Percentiles rank a stretch among this genome's conserved stretches.
These are phyloP conservation scores for Ictidomys tridecemlineatus DNA, from an alignment of 2,113 vertebrate genomes.

Conservation along the genomic window DNA sequence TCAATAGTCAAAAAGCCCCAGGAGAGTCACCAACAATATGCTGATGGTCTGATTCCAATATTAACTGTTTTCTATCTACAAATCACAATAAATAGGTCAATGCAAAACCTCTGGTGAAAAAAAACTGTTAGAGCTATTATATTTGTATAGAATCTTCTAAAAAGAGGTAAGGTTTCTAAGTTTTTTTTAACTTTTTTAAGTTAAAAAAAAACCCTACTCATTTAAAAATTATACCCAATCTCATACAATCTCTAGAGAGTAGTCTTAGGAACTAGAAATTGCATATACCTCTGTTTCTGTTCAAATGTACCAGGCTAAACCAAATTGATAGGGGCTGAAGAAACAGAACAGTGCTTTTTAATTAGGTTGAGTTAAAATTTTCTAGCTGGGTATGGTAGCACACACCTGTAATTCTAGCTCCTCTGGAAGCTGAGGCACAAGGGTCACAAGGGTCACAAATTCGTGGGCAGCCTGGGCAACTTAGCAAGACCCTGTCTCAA, in stretches of 20 bases:
- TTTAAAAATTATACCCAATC: slow-evolving; percentile 62
- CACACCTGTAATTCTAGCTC: no score
- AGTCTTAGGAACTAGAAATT: slow-evolving; percentile 64
- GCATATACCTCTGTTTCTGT: slow-evolving; percentile 55
- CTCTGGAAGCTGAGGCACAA: no score
- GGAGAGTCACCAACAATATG: slow-evolving; percentile 49
- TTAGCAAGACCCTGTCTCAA: no score
- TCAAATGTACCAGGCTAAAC: slow-evolving; percentile 46
- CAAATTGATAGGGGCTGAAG: slow-evolving; percentile 46
- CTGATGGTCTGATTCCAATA: slow-evolving; percentile 45
- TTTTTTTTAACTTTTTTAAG: no score
- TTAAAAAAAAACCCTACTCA: slow-evolving; percentile 58
- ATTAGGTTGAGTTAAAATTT: slow-evolving; percentile 49
- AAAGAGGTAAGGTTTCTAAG: slow-evolving; percentile 60
- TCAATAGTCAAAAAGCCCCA: not conserved
- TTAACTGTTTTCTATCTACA: slow-evolving; percentile 68
- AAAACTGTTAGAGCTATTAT: slow-evolving; percentile 51
- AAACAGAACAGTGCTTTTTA: slow-evolving; percentile 54
- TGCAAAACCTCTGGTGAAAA: slow-evolving; percentile 45
- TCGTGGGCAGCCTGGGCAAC: no score
- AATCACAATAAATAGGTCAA: slow-evolving; percentile 59
- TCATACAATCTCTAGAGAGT: slow-evolving; percentile 59
- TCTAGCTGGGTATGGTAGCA: not conserved
- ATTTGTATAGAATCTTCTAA: slow-evolving; percentile 61
- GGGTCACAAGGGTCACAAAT: no score